Evolutionary conservation across 2,797 vertebrate species (phyloP).

Genomic region (Anguilla marmorata): DNA sequence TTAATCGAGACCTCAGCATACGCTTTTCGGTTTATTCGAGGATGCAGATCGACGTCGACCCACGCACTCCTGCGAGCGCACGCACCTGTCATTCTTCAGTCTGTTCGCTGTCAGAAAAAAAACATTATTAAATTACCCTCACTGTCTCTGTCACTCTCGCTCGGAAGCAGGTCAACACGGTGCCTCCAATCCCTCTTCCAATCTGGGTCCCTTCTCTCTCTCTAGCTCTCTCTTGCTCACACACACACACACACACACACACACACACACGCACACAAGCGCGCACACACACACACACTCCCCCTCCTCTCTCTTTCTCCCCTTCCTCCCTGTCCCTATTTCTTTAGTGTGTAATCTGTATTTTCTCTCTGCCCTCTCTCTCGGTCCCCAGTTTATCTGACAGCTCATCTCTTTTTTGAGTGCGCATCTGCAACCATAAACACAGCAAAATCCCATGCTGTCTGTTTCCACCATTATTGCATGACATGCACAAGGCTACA

Average conservation of each 20-base stretch:
- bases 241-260: constrained; percentile 5
- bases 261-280: background rate
- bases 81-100: background rate
- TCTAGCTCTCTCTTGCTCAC: background rate
- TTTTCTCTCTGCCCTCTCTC: constrained; percentile 17
- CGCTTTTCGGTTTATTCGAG: background rate
- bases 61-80: constrained; percentile 22
- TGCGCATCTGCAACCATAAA: background rate
- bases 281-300: background rate
- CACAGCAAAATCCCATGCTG: background rate
- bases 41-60: background rate
- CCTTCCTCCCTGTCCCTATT: background rate
- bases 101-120: background rate
- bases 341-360: background rate
- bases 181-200: background rate
- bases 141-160: background rate
- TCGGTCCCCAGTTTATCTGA: background rate
- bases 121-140: background rate
- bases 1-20: background rate
- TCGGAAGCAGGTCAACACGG: background rate
- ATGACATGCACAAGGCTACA: background rate
- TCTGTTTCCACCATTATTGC: background rate
- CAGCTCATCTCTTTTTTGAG: background rate
- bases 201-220: background rate
- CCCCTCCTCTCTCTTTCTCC: background rate